Evolutionary conservation across 2,113 vertebrate species (phyloP).

Genomic region (Alethe castanea): DNA sequence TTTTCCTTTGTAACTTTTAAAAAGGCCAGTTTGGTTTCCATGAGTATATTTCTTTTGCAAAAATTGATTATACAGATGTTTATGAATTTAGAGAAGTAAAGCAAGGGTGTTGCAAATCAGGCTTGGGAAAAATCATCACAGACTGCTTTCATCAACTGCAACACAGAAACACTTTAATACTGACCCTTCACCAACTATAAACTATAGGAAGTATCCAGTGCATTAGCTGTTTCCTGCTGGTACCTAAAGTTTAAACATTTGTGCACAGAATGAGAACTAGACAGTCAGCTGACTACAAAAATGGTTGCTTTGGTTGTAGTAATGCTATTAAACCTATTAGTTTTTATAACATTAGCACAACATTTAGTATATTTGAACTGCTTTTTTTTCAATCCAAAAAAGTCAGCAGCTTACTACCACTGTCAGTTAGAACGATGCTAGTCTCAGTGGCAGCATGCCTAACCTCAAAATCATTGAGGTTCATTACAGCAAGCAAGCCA

Average conservation of each 20-base stretch:
- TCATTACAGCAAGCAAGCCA: conserved; percentile 27
- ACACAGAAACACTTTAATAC: not conserved
- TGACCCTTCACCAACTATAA: not conserved
- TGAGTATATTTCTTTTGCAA: not conserved
- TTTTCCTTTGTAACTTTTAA: not conserved
- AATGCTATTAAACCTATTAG: not conserved
- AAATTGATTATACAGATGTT: not conserved
- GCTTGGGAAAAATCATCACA: not conserved
- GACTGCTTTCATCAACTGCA: not conserved
- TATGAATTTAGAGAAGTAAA: conserved; percentile 2
- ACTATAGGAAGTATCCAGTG: not conserved
- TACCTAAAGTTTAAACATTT: not conserved
- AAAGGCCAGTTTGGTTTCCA: not conserved
- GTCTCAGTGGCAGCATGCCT: conserved; percentile 32
- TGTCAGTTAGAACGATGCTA: conserved; percentile 29
- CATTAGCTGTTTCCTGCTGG: not conserved
- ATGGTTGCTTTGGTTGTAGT: not conserved
- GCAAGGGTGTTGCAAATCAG: not conserved
- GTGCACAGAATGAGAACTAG: not conserved
- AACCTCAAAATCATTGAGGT: conserved; percentile 52
- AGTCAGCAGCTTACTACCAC: conserved; percentile 41
- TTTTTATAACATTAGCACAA: conserved; percentile 3
- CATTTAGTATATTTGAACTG: not conserved
- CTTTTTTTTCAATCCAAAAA: conserved; percentile 47
- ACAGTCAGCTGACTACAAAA: not conserved